phyloP scores from a whole-genome alignment of 2,888 invertebrate species.

The Tinea pellionella region DNA sequence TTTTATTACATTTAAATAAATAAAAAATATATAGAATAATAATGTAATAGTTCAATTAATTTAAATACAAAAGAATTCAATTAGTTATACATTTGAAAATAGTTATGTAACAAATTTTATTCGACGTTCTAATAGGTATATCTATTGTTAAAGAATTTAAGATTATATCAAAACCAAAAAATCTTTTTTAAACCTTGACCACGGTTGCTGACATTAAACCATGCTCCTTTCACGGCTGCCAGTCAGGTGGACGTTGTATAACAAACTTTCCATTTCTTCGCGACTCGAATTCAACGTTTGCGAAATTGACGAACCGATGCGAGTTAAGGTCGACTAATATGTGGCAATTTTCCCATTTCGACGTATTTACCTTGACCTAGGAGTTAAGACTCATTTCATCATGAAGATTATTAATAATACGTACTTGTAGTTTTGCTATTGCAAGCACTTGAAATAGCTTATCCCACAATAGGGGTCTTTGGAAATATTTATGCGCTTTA shows the following conservation, averaged over 20 bases:
- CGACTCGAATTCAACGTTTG: slow-evolving; percentile 24
- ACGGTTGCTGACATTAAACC: slow-evolving; percentile 60
- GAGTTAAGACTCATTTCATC: slow-evolving; percentile 60
- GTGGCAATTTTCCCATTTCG: slow-evolving; percentile 69
- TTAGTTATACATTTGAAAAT: no score
- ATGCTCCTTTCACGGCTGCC: slow-evolving; percentile 58
- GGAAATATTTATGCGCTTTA: no score
- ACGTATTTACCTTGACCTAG: slow-evolving; percentile 67
- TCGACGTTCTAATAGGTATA: no score
- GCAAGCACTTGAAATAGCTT: neutral
- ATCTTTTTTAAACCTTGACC: slow-evolving; percentile 54
- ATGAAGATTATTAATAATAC: slow-evolving; percentile 19
- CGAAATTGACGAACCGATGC: slow-evolving; percentile 47
- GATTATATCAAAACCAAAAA: neutral
- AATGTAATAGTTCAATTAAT: neutral
- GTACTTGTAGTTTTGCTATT: neutral
- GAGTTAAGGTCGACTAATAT: slow-evolving; percentile 56
- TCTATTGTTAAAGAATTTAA: no score
- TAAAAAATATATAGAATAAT: no score
- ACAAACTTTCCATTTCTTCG: slow-evolving; percentile 65
- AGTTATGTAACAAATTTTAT: no score
- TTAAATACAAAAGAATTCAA: neutral
- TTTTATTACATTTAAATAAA: no score
- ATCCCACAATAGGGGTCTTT: neutral
- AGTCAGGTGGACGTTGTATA: slow-evolving; percentile 63